These are phyloP conservation scores for Entelurus aequoreus DNA, from an alignment of 2,113 vertebrate genomes.

Conservation along the genomic window DNA sequence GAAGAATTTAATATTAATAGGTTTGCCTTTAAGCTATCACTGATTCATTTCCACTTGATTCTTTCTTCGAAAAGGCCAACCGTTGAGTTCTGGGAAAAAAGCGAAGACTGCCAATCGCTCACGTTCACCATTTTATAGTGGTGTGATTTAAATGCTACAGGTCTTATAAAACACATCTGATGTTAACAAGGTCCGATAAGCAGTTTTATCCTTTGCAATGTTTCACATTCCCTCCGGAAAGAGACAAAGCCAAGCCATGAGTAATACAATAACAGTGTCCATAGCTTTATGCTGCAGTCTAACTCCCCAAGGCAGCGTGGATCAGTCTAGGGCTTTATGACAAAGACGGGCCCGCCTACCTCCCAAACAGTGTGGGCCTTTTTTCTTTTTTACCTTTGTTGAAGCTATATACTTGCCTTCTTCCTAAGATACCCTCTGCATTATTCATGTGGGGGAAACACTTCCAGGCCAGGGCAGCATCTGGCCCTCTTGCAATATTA, in stretches of 20 bases:
- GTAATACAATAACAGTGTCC: slow-evolving; percentile 11
- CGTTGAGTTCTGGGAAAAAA: background rate
- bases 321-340: slow-evolving; percentile 49
- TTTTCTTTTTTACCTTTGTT: slow-evolving; percentile 39
- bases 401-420: slow-evolving; percentile 39
- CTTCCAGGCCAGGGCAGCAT: slow-evolving; percentile 70
- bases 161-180: background rate
- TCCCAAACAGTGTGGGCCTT: slow-evolving; percentile 24
- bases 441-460: slow-evolving; percentile 72
- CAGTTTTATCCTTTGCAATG: slow-evolving; percentile 15
- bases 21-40: slow-evolving; percentile 3
- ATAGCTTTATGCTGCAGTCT: slow-evolving; percentile 21
- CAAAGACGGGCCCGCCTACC: slow-evolving; percentile 31
- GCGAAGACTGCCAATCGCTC: background rate
- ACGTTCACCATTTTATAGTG: background rate
- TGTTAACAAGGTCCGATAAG: slow-evolving; percentile 10
- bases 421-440: slow-evolving; percentile 60
- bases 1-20: slow-evolving; percentile 34
- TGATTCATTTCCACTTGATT: slow-evolving; percentile 6
- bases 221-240: slow-evolving; percentile 24
- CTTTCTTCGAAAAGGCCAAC: slow-evolving; percentile 31
- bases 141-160: background rate
- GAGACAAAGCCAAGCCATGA: slow-evolving; percentile 23
- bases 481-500: slow-evolving; percentile 74
- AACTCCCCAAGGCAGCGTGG: slow-evolving; percentile 24